phyloP scores from a whole-genome alignment of 2,113 vertebrate species.

The Progne subis region DNA sequence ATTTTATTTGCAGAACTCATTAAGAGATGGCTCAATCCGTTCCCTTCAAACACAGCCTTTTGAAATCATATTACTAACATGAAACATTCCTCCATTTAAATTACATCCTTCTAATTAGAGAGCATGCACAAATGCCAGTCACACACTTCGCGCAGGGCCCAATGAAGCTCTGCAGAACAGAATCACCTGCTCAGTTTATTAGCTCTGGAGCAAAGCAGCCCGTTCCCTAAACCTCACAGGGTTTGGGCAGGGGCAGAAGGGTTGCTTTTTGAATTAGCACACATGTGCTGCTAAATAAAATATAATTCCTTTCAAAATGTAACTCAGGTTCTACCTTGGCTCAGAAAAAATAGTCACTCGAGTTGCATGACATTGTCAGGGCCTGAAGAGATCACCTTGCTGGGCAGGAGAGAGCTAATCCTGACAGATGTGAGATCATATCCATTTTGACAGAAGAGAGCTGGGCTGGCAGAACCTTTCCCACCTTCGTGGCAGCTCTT shows the following conservation, averaged over 20 bases:
- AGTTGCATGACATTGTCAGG: slow-evolving; percentile 56
- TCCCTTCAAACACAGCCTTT: slow-evolving; percentile 33
- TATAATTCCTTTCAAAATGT: slow-evolving; percentile 50
- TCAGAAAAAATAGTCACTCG: slow-evolving; percentile 26
- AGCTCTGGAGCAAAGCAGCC: slow-evolving; percentile 14
- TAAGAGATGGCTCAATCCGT: slow-evolving; percentile 33
- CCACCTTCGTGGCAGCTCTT: slow-evolving; percentile 51
- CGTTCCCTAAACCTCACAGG: neutral
- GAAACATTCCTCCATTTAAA: slow-evolving; percentile 45
- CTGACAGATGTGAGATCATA: slow-evolving; percentile 65
- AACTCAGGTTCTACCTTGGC: slow-evolving; percentile 22
- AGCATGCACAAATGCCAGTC: slow-evolving; percentile 47
- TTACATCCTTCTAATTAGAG: slow-evolving; percentile 45
- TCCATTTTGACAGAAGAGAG: slow-evolving; percentile 57
- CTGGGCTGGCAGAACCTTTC: slow-evolving; percentile 43
- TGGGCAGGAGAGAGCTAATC: slow-evolving; percentile 61
- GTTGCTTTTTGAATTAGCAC: slow-evolving; percentile 35
- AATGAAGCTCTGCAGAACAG: slow-evolving; percentile 6
- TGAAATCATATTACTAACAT: slow-evolving; percentile 57
- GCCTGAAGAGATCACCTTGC: slow-evolving; percentile 55
- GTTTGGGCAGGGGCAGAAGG: neutral
- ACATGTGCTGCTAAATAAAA: slow-evolving; percentile 42
- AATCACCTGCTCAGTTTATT: slow-evolving; percentile 43
- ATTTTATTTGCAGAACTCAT: slow-evolving; percentile 44
- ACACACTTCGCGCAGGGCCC: neutral